Evolutionary conservation across 2,113 vertebrate genomes (phyloP), one percentile per base, ranked within the genome.

Genomic region (Macaca nemestrina): DNA sequence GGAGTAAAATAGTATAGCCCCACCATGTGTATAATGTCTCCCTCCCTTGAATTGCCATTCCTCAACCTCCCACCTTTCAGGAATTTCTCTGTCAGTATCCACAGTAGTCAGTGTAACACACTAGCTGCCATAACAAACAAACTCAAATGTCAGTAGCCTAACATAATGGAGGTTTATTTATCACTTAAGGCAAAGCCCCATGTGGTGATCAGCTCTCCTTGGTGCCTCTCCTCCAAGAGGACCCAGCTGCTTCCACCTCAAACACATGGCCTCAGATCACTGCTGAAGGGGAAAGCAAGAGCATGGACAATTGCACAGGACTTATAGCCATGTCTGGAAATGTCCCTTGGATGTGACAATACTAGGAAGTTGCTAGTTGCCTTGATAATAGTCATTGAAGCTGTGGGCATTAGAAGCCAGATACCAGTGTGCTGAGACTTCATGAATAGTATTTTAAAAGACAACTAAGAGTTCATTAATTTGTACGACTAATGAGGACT

Each of bases 401-500:
- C 32, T 16, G 6, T 35, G 2, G 30, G 14, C 76, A 38, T 25
- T 13, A 30, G 67, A 45, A 88, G 40, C 27, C 83, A 95, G 25
- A 57, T 3, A 20, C 59, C 48, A 57, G 3, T 6, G 17, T 67
- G 2, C 1, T 8, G 75, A 78, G 75, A 64, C 95, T 95, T 40
- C 8, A 3, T 70, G 12, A 55, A 43, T 27, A 55, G 7, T 38
- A 32, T 73, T 90, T 88, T 57, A 94, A 73, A 88, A 68, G 23
- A 84, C 76, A 80, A 8, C 72, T 38, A 57, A 81, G 64, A 76
- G 8, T 70, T 72, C 40, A 97, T 88, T 85, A 25, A 78, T 75
- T 82, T 50, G 45, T 72, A 79, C n/a, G 68, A 88, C 14, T 90
- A 94, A 93, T 79, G 79, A 96, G 72, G 30, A 90, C 76, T 75